Conservation (phyloP, 2,888 invertebrate genomes). For the Drosophila peninsularis region DNA sequence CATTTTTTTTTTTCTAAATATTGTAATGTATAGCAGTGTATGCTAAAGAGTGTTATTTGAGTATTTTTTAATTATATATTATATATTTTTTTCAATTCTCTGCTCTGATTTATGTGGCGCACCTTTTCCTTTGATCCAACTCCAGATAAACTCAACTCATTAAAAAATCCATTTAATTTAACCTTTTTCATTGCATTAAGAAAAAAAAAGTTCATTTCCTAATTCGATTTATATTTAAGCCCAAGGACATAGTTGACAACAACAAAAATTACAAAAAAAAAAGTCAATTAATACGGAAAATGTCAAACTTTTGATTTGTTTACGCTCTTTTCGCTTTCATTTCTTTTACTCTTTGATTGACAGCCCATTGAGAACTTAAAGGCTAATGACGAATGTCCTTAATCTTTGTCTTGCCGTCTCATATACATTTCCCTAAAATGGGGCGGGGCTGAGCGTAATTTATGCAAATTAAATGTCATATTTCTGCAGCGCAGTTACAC, state of each 20-base stretch:
- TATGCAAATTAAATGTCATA: slow-evolving; percentile 68
- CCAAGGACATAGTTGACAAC: slow-evolving; percentile 8
- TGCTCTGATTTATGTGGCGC: not conserved
- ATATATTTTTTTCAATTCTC: not conserved
- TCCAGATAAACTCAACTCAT: slow-evolving; percentile 25
- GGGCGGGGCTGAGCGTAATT: slow-evolving; percentile 41
- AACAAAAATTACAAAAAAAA: slow-evolving; percentile 10
- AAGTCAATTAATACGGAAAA: slow-evolving; percentile 54
- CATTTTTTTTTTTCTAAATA: not conserved
- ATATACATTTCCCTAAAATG: slow-evolving; percentile 17
- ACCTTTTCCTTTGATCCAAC: slow-evolving; percentile 4
- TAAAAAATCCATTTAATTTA: slow-evolving; percentile 21
- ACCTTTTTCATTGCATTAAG: slow-evolving; percentile 1
- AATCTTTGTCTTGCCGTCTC: slow-evolving; percentile 5
- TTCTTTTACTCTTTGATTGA: slow-evolving; percentile 38
- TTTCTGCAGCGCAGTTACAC: slow-evolving; percentile 48
- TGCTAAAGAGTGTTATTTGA: not conserved
- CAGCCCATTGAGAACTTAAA: slow-evolving; percentile 41
- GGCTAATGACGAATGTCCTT: slow-evolving; percentile 32
- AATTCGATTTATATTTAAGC: slow-evolving; percentile 48
- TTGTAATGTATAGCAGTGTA: not conserved
- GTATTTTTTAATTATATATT: not conserved
- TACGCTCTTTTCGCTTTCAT: not conserved
- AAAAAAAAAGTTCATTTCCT: slow-evolving; percentile 51
- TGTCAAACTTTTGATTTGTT: slow-evolving; percentile 62